Evolutionary conservation across 2,888 invertebrate species (phyloP), one percentile per base, ranked within the genome.

Genomic region (Heterodera filipjevi): DNA sequence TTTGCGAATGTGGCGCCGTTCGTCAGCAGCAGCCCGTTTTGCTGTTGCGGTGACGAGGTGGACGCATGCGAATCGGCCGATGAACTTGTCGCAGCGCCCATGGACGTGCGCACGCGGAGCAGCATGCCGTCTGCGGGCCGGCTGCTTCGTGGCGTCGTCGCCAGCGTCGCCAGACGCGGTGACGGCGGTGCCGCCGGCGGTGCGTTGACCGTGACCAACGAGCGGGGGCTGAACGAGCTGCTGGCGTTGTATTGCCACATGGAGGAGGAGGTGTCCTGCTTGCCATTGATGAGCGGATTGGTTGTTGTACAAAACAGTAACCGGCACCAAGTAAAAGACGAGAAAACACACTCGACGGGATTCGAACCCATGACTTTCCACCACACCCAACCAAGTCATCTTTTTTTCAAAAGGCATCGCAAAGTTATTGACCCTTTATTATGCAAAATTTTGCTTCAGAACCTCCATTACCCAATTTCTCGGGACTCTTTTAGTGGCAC

Each of bases 171-270:
- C 59, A 8, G 19, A 35, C 22, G 27, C 32, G 76, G 6, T 27
- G 32, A 22, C 35, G 22, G 16, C 16, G 46, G 14, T 2, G 49
- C 49, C 35, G 68, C 84, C 82, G 32, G 83, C 78, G 12, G 84
- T 85, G 87, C 89, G 81, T 89, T 89, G 75, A 89, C 80, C 44
- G 85, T 86, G 75, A 89, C 86, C 72, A 89, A 85, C 27, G 87
- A 87, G 32, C 88, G 83, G 1, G 89, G 89, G 64, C 87, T 87
- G 85, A 88, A 89, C 77, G 85, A 84, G 49, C 82, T 8, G 59
- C 82, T 35, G 53, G 68, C 83, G 66, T 84, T 85, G 82, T 86
- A 87, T 79, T 87, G 86, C 89, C 88, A 89, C 12, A 87, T 86
- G 53, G 87, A 84, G 44, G 87, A 86, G 10, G 87, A 87, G 53